Evolutionary conservation across 2,888 invertebrate species (phyloP).

Genomic region (Drosophila pseudotalamancana): DNA sequence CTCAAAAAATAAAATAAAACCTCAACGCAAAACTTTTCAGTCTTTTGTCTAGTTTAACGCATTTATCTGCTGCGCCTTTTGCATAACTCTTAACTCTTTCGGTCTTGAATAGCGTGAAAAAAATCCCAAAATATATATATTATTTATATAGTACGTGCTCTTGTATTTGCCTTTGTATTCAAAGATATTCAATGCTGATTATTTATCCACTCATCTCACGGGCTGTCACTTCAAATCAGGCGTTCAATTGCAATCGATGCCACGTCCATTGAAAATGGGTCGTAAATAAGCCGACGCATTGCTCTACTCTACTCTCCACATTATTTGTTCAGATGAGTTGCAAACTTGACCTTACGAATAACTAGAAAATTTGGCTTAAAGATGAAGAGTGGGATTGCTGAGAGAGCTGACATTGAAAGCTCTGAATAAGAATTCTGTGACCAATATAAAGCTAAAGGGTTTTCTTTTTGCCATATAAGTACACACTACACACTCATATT

Average conservation of each 20-base stretch:
- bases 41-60: slow-evolving; percentile 32
- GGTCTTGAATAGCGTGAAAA: slow-evolving; percentile 38
- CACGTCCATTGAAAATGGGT: slow-evolving; percentile 57
- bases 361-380: slow-evolving; percentile 15
- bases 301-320: slow-evolving; percentile 13
- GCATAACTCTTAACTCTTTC: slow-evolving; percentile 23
- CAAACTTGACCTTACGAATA: slow-evolving; percentile 48
- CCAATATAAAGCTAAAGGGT: too few relatives aligned
- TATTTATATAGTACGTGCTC: slow-evolving; percentile 17
- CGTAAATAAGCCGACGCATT: slow-evolving; percentile 39
- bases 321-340: slow-evolving; percentile 48
- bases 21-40: slow-evolving; percentile 45
- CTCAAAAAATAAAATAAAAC: slow-evolving; percentile 14
- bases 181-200: slow-evolving; percentile 53
- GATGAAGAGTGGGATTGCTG: background rate
- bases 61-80: slow-evolving; percentile 35
- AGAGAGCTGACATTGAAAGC: background rate
- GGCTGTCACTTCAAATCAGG: slow-evolving; percentile 69
- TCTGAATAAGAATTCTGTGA: too few relatives aligned
- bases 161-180: slow-evolving; percentile 46
- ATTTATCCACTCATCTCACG: slow-evolving; percentile 69
- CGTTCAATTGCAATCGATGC: slow-evolving; percentile 68
- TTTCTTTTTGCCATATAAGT: too few relatives aligned
- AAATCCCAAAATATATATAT: background rate
- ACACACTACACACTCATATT: too few relatives aligned